Base-by-base conservation (phyloP, 2,888 invertebrate genomes). In the Ametastegia equiseti region DNA sequence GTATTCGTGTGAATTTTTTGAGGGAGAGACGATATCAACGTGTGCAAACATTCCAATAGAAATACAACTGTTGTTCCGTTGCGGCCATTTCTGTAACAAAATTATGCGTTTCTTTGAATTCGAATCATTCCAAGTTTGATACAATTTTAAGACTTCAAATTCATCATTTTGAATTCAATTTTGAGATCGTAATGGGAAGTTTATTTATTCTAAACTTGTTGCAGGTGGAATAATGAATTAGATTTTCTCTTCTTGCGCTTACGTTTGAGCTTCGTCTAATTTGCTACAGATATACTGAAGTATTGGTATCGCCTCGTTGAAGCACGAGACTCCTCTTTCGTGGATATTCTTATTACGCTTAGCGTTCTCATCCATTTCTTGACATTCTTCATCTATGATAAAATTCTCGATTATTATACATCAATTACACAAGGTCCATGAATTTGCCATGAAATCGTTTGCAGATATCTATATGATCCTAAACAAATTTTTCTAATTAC, bases 261-360 rank as follows among this genome's bases (percentile, higher is more conserved):
- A 96, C 96, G 94, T 92, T 91, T 96, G 96, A 7, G 96, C 96
- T 91, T 97, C 97, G 82, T 97, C 95, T 30, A 98, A 93, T 87
- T 97, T 95, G 88, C 97, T 96, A 91, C 97, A 97, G 69, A 98
- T 94, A 91, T 97, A 97, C 89, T 97, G 97, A 92, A 97, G 96
- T 80, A 97, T 97, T 0, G 97, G 97, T 83, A 98, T 96, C 1
- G 97, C 96, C 92, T 98, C 98, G 88, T 97, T 97, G 91, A 97
- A 97, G 87, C 97, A 97, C 9, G 97, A 96, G 0, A 96, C 96
- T 0, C 97, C 97, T 19, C 95, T 94, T 75, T 93, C 93, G 84
- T 93, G 87, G 77, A 92, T 87, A 83, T 92, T 92, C 81, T 91
- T 91, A 82, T 91, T 91, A 73, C 89, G 87, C 81, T 89, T 89